Percentiles rank a stretch among this genome's conserved stretches.
These are phyloP conservation scores for Nephrocerus scutellatus DNA, from an alignment of 2,888 invertebrate genomes.

Conservation along the genomic window DNA sequence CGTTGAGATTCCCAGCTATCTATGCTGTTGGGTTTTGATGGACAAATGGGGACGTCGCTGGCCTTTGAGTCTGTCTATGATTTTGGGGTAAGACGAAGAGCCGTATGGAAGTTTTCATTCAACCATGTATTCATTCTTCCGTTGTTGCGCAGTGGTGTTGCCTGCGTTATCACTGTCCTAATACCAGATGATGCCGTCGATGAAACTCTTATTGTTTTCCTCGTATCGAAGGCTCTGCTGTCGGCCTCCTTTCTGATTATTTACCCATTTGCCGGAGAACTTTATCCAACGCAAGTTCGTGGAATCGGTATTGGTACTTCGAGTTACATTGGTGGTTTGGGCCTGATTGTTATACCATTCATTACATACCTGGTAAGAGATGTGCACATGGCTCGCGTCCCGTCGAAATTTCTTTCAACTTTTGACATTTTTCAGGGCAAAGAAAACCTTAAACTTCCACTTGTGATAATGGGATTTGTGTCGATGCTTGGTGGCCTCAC, in stretches of 20 bases:
- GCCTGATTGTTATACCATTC: conserved; percentile 83
- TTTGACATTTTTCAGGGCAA: conserved; percentile 58
- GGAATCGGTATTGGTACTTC: conserved; percentile 87
- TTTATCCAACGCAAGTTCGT: conserved; percentile 83
- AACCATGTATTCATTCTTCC: neutral
- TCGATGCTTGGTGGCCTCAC: conserved; percentile 76
- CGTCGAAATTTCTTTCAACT: neutral
- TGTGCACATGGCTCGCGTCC: too few relatives aligned
- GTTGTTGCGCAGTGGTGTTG: conserved; percentile 61
- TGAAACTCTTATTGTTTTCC: conserved; percentile 66
- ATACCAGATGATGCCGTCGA: conserved; percentile 70
- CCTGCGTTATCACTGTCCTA: conserved; percentile 77
- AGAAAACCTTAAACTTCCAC: conserved; percentile 72
- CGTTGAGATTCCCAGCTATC: conserved; percentile 83
- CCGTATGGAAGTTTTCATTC: neutral
- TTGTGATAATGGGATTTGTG: conserved; percentile 76
- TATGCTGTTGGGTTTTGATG: conserved; percentile 83
- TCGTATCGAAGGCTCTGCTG: conserved; percentile 80
- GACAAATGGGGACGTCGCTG: conserved; percentile 81
- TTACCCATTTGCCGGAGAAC: conserved; percentile 86
- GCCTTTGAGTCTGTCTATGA: conserved; percentile 81
- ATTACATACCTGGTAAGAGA: conserved; percentile 83
- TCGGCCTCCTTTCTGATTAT: conserved; percentile 87
- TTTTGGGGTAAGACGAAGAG: conserved; percentile 62
- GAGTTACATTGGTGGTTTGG: conserved; percentile 83